phyloP scores from a whole-genome alignment of 2,888 invertebrate species.

The Oligia latruncula region DNA sequence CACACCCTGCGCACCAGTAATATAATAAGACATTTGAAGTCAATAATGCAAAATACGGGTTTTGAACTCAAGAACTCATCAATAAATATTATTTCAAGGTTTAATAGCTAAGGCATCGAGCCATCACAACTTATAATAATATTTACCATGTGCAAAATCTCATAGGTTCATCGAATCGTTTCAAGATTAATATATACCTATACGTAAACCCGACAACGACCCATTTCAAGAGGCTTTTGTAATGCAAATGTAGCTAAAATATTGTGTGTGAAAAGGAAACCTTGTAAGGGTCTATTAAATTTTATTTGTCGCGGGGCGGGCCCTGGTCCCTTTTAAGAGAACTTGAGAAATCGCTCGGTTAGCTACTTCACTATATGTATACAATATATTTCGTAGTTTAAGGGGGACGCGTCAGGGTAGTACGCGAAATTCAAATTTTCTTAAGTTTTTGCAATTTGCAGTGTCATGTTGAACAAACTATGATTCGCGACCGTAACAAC shows the following conservation, averaged over 20 bases:
- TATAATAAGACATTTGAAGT: neutral
- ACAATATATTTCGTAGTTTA: slow-evolving; percentile 28
- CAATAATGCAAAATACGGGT: neutral
- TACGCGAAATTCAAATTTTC: neutral
- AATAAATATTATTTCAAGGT: neutral
- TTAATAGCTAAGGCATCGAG: too few species aligned
- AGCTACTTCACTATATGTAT: slow-evolving; percentile 47
- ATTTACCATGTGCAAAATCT: slow-evolving; percentile 12
- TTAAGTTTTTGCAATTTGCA: neutral
- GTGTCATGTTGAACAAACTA: neutral
- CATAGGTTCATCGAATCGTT: slow-evolving; percentile 19
- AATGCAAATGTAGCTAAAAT: slow-evolving; percentile 63
- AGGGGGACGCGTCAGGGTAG: neutral
- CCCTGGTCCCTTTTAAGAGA: slow-evolving; percentile 50
- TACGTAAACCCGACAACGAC: slow-evolving; percentile 18
- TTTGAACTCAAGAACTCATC: neutral
- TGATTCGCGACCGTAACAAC: neutral
- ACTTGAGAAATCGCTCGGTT: slow-evolving; percentile 60
- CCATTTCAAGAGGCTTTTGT: slow-evolving; percentile 55
- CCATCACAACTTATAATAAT: neutral
- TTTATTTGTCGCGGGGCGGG: slow-evolving; percentile 56
- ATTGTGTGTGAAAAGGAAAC: slow-evolving; percentile 58
- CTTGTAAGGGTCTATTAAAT: slow-evolving; percentile 61
- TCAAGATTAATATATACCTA: slow-evolving; percentile 15
- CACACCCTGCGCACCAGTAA: too few species aligned